Evolutionary conservation across 1,140 invertebrate species (phyloP).

Genomic region (Phortica variegata): DNA sequence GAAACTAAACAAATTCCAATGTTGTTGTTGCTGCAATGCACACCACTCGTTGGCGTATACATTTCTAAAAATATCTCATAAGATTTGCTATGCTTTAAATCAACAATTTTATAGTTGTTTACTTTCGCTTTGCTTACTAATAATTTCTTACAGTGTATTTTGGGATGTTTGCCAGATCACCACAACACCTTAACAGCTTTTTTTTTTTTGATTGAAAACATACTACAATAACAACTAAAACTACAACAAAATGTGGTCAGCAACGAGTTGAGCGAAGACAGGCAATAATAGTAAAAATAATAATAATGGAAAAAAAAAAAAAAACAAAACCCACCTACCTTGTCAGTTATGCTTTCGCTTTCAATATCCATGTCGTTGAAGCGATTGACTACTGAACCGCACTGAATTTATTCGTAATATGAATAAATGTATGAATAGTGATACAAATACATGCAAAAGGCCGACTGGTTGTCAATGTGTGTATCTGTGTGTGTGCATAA

Average conservation of each 20-base stretch:
- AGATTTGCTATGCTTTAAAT: too few relatives aligned
- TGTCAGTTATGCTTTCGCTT: conserved; percentile 55
- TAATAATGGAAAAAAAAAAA: conserved; percentile 11
- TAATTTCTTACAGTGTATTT: conserved; percentile 13
- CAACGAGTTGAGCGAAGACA: not conserved
- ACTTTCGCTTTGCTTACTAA: too few relatives aligned
- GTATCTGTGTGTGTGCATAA: conserved; percentile 11
- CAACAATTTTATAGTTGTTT: too few relatives aligned
- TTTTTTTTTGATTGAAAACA: too few relatives aligned
- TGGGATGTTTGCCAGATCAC: conserved; percentile 26
- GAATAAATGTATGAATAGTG: too few relatives aligned
- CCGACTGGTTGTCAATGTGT: conserved; percentile 7
- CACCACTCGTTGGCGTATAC: too few relatives aligned
- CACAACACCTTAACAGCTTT: not conserved
- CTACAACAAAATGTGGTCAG: not conserved
- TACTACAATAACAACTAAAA: not conserved
- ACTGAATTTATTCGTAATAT: too few relatives aligned
- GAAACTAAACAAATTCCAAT: too few relatives aligned
- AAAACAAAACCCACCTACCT: conserved; percentile 41
- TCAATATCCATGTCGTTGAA: conserved; percentile 23
- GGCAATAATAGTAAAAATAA: conserved; percentile 26
- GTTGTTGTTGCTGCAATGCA: too few relatives aligned
- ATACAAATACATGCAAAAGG: not conserved
- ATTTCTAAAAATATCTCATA: too few relatives aligned
- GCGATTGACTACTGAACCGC: conserved; percentile 2